Evolutionary conservation across 2,113 vertebrate genomes (phyloP), one percentile per base, ranked within the genome.

Genomic region (Atractosteus spatula): DNA sequence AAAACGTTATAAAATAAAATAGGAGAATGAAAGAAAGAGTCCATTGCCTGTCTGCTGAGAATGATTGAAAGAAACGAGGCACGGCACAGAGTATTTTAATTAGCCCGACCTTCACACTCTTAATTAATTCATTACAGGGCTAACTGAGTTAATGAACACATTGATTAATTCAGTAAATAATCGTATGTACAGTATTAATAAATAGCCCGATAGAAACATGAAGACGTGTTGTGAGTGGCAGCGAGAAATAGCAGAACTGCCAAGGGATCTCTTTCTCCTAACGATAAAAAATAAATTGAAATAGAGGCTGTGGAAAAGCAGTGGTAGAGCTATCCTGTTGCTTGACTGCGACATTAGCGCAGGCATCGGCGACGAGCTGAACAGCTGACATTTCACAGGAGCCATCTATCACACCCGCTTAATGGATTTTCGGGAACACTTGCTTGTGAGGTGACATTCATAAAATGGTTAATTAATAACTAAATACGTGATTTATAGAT

Each of bases 391-490:
- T 85, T 89, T 86, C 78, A 78, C 57, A 42, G 0, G 0, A 72
- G 77, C 80, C 78, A 89, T 85, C 78, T 70, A 86, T 89, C 84
- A 87, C 12, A 3, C 0, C 14, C 57, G 62, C 71, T 77, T 81
- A 86, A 83, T 85, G 80, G 82, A 61, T 74, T 86, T 85, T 71
- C 76, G 71, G 41, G 71, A 74, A 73, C 77, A 75, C 72, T 82
- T 74, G 67, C 78, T 71, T 65, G 55, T 74, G 41, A 81, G 80
- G 82, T 79, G 66, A 69, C 79, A 62, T 73, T 78, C 8, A 78
- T 77, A 70, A 75, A 81, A 84, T 79, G 80, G 69, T 80, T 86
- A 85, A 88, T 88, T 87, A 87, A 86, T 84, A 80, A 84, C 77
- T 79, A 76, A 79, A 85, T 69, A 64, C 71, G 71, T 78, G 74